These are phyloP conservation scores for Trachelus troglodyta DNA, from an alignment of 2,888 invertebrate species.

Conservation along the genomic window DNA sequence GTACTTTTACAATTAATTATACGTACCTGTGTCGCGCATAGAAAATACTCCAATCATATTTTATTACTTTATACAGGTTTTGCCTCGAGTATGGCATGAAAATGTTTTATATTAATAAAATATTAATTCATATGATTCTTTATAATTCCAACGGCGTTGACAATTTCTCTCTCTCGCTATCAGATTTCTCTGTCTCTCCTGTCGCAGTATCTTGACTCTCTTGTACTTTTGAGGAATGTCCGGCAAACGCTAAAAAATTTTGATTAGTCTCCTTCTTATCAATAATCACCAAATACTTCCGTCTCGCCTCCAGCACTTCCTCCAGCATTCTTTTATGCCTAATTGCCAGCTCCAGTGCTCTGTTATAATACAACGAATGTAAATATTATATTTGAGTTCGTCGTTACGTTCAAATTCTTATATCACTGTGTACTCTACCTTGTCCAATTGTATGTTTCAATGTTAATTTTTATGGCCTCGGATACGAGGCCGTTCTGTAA, in stretches of 20 bases:
- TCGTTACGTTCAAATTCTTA: neutral
- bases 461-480: slow-evolving; percentile 78
- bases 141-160: neutral
- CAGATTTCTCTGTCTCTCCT: neutral
- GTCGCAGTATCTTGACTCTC: neutral
- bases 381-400: neutral
- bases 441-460: slow-evolving; percentile 80
- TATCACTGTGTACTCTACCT: slow-evolving; percentile 60
- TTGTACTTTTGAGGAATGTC: slow-evolving; percentile 30
- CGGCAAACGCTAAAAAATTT: slow-evolving; percentile 66
- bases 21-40: neutral
- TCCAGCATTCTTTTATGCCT: slow-evolving; percentile 80
- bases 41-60: neutral
- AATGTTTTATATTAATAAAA: neutral
- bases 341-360: slow-evolving; percentile 79
- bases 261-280: slow-evolving; percentile 71
- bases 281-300: slow-evolving; percentile 72
- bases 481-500: slow-evolving; percentile 76
- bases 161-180: neutral
- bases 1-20: neutral
- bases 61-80: neutral
- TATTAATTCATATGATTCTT: neutral
- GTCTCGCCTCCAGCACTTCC: slow-evolving; percentile 76
- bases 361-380: slow-evolving; percentile 45
- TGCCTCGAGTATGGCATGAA: neutral